These are phyloP conservation scores for Lordiphosa clarofinis DNA, from an alignment of 1,140 invertebrate genomes.

Conservation along the genomic window DNA sequence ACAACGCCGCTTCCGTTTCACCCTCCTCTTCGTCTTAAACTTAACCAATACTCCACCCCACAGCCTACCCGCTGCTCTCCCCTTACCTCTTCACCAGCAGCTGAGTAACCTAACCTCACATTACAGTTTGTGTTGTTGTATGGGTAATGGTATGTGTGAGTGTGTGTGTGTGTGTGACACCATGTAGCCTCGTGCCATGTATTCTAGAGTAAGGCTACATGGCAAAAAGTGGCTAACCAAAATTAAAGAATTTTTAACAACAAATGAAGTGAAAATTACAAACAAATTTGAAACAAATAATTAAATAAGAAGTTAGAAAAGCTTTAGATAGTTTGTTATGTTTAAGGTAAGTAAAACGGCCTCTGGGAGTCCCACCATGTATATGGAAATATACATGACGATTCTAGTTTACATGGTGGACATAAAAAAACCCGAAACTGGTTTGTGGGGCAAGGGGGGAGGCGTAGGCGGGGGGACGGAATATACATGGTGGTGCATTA, in stretches of 20 bases:
- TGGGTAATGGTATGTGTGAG: background rate
- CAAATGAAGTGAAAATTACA: background rate
- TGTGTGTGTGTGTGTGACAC: background rate
- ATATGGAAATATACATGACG: conserved; percentile 3
- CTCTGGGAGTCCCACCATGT: conserved; percentile 6
- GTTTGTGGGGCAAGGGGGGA: too few species aligned
- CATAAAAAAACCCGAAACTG: conserved; percentile 7
- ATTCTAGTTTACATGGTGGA: conserved; percentile 3
- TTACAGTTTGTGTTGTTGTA: background rate
- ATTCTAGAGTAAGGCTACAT: conserved; percentile 5
- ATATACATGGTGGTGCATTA: background rate
- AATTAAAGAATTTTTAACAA: background rate
- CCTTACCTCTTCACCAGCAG: background rate
- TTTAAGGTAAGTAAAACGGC: background rate
- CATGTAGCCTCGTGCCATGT: conserved; percentile 8
- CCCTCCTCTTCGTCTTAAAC: conserved; percentile 2
- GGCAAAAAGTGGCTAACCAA: background rate
- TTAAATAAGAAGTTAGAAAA: background rate
- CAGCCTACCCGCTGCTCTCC: background rate
- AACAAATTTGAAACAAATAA: background rate
- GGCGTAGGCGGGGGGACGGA: background rate
- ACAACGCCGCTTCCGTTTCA: background rate
- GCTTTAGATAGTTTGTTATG: too few species aligned
- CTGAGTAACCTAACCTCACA: conserved; percentile 1
- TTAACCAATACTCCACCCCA: background rate